Evolutionary conservation across 2,797 vertebrate genomes (phyloP), one percentile per base, ranked within the genome.

Genomic region (Meriones psammophilus): DNA sequence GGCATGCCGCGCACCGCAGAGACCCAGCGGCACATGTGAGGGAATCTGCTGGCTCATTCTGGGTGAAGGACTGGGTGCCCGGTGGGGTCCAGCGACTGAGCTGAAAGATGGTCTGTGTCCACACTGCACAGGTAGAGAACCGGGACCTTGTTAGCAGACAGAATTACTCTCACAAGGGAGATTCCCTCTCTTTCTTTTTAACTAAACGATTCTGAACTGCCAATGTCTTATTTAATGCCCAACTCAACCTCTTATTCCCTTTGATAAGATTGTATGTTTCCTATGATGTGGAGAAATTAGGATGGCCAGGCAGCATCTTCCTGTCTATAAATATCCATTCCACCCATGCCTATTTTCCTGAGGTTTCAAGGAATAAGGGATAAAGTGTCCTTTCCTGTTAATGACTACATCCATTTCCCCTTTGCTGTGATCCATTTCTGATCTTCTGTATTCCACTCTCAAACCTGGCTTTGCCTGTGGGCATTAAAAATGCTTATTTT

Each of bases 251-350:
- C 91, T 64, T 46, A 80, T 64, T 79, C 33, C 33, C 36, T 93
- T 94, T 22, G 26, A 20, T 88, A 80, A n/a, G 83, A 84, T 92
- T 92, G 68, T 85, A 90, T 77, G 58, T 85, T 93, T 46, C 84
- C 30, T 15, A 42, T 24, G 50, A 81, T 90, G 80, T 14, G 68
- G 24, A 92, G 95, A 86, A 58, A 66, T 12, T 42, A 54, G 83
- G 13, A 87, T 6, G 30, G 15, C 80, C 36, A 62, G 46, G 88
- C 22, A 17, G 73, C 20, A 74, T 42, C 68, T 64, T 94, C 66
- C 46, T 64, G 24, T 71, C 24, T 93, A 89, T 30, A 93, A 88
- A 96, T 2, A 79, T 1, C 22, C 7, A 46, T 1, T 20, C 3
- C 18, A 28, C 24, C 8, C 18, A 50, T 22, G 33, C 3, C 36